Evolutionary conservation across 2,888 invertebrate genomes (phyloP).

Genomic region (Sphinx pinastri): DNA sequence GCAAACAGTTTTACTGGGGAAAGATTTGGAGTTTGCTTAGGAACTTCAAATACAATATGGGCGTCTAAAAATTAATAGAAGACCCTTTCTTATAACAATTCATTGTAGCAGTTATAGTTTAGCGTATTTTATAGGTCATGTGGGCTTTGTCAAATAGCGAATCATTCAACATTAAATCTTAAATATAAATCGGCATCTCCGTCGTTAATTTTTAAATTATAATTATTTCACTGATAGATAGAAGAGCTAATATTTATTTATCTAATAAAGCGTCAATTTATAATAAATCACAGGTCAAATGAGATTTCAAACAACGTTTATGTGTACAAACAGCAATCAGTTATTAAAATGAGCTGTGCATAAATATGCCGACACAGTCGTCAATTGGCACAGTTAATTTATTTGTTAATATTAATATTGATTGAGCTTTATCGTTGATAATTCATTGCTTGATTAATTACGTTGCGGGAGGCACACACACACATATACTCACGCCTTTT

Average conservation of each 20-base stretch:
- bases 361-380: background rate
- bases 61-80: background rate
- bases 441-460: background rate
- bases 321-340: background rate
- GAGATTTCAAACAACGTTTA: background rate
- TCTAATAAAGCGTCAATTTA: background rate
- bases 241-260: background rate
- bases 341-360: constrained; percentile 3
- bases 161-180: too few species aligned
- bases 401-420: constrained; percentile 7
- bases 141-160: too few species aligned
- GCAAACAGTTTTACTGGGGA: too few species aligned
- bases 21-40: too few species aligned
- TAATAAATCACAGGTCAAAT: background rate
- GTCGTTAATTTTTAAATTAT: too few species aligned
- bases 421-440: constrained; percentile 3
- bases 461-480: too few species aligned
- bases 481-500: too few species aligned
- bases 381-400: background rate
- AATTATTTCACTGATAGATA: too few species aligned
- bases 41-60: background rate
- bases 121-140: too few species aligned
- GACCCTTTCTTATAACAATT: too few species aligned
- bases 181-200: too few species aligned
- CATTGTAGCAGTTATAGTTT: too few species aligned